Conservation (phyloP, 2,113 vertebrate species). For the Chlorocebus sabaeus region DNA sequence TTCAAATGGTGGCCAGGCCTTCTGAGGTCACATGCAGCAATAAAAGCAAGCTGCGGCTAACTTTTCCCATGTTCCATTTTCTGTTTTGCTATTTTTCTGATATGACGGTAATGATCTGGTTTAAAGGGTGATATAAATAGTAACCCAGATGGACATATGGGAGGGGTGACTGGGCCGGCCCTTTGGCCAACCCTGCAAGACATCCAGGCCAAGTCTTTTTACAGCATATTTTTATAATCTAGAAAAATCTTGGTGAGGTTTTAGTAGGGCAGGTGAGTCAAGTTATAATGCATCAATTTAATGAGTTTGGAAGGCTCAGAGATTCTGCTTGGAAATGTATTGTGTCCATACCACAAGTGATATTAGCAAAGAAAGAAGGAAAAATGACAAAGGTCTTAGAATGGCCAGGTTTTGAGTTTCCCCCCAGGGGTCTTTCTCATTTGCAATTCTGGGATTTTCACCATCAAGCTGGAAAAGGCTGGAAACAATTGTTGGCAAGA, state of each 20-base stretch:
- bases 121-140: conserved; percentile 42
- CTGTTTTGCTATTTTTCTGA: conserved; percentile 26
- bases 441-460: not conserved
- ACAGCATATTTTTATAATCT: not conserved
- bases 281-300: not conserved
- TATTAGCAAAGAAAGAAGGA: not conserved
- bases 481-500: not conserved
- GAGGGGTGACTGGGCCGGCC: not conserved
- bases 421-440: not conserved
- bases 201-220: conserved; percentile 11
- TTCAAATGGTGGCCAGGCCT: not conserved
- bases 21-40: not conserved
- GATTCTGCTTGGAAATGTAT: not conserved
- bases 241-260: not conserved
- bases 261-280: not conserved
- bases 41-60: not conserved
- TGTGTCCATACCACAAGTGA: not conserved
- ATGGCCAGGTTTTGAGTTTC: not conserved
- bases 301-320: not conserved
- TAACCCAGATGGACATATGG: not conserved
- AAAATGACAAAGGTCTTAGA: not conserved
- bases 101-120: not conserved
- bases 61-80: conserved; percentile 30
- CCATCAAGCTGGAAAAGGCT: not conserved
- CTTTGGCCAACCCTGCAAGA: not conserved